These are phyloP conservation scores for Ceramica pisi DNA, from an alignment of 2,888 invertebrate genomes.

Conservation along the genomic window DNA sequence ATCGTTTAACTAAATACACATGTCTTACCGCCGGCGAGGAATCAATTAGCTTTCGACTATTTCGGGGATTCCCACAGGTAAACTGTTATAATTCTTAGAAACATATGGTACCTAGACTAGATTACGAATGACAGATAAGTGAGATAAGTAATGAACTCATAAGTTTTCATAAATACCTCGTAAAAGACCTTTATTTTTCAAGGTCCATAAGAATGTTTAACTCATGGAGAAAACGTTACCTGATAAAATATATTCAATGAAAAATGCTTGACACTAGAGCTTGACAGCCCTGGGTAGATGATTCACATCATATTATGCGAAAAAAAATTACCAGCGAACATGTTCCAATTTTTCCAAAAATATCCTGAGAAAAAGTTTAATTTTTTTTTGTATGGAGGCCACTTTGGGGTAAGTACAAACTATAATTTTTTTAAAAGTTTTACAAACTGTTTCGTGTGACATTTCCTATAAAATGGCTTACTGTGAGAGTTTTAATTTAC, in stretches of 20 bases:
- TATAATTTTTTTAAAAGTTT: no score
- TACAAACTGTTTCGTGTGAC: no score
- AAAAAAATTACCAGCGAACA: slow-evolving; percentile 29
- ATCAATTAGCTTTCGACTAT: no score
- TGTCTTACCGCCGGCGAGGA: no score
- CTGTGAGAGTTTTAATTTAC: no score
- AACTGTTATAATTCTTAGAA: background rate
- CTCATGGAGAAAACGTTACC: background rate
- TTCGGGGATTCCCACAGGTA: background rate
- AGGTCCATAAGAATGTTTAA: background rate
- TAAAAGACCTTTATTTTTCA: background rate
- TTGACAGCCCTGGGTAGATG: slow-evolving; percentile 20
- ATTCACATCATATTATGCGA: background rate
- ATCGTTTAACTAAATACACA: background rate
- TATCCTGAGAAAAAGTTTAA: no score
- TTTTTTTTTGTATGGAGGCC: no score
- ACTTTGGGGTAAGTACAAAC: no score
- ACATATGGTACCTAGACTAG: background rate
- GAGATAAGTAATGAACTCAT: no score
- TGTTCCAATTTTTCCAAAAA: slow-evolving; percentile 5
- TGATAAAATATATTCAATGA: no score
- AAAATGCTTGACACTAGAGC: background rate
- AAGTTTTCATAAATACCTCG: background rate
- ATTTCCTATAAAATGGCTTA: no score
- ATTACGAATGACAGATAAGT: background rate